Percentiles rank a stretch among this genome's conserved stretches.
Conservation (phyloP, 2,888 invertebrate genomes). For the Chorisops tibialis region DNA sequence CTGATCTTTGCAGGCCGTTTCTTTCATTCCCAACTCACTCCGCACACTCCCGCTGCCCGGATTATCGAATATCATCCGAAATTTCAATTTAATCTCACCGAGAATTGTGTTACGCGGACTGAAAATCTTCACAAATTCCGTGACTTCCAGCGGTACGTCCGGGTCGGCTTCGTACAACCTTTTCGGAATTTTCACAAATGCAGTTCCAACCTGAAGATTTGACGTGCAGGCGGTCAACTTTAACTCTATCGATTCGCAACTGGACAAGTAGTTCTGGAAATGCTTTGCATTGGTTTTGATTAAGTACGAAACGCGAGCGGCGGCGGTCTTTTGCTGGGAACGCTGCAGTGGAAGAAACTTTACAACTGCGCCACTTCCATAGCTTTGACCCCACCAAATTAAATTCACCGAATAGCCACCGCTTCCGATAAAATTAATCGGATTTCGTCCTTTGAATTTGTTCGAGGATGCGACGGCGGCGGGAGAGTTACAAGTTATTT, state of each 20-base stretch:
- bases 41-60: background rate
- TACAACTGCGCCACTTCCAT: conserved; percentile 25
- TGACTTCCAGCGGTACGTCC: background rate
- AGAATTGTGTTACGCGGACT: conserved; percentile 28
- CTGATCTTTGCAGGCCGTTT: background rate
- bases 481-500: conserved; percentile 4
- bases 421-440: conserved; percentile 21
- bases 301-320: conserved; percentile 34
- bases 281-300: conserved; percentile 40
- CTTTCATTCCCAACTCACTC: background rate
- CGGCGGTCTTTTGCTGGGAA: background rate
- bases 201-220: conserved; percentile 33
- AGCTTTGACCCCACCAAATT: conserved; percentile 41
- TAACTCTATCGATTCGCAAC: conserved; percentile 43
- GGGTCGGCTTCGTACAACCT: conserved; percentile 10
- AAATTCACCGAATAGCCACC: conserved; percentile 38
- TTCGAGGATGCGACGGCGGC: background rate
- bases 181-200: conserved; percentile 24
- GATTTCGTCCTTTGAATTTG: conserved; percentile 3
- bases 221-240: conserved; percentile 32
- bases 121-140: conserved; percentile 24
- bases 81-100: conserved; percentile 24
- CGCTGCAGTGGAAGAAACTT: background rate
- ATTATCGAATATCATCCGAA: conserved; percentile 22
- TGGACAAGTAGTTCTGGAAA: conserved; percentile 43